Base-by-base conservation (phyloP, 2,888 invertebrate species). In the Petrophora chlorosata region DNA sequence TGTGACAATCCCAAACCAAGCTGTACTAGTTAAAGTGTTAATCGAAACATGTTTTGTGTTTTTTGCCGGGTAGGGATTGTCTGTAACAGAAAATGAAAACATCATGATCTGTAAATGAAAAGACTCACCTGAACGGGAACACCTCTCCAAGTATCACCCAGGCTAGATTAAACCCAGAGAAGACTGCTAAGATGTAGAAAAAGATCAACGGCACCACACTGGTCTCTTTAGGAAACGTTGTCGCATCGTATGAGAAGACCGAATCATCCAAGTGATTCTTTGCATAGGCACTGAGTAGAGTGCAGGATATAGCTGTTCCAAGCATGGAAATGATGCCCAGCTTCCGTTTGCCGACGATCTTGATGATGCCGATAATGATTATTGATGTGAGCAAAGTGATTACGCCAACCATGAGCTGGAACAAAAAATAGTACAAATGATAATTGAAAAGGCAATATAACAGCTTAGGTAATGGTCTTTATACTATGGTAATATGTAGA, bases 101-200 rank as follows among this genome's bases (percentile, higher is more conserved):
- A 10, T 16, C 3, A 3, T 23, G 13, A 12, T 28, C 15, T 16
- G 16, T 16, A 16, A 5, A 5, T 16, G 10, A 17, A 34, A 42
- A 2, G 12, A 51, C 67, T 76, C 64, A 92, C 92, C 91, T 91
- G 56, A 91, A 89, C 0, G 92, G 92, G 56, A 92, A 92, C 4
- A 92, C 85, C 72, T 92, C 92, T 46, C 92, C 91, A 4, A 92
- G 76, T 29, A 92, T 60, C 47, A 91, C 86, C 92, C 92, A 92
- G 1, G 92, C 91, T 9, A 92, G 74, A 8, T 85, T 84, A 2
- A 84, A 73, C 4, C 82, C 88, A 26, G 80, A 83, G 51, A 82
- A 85, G 8, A 84, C 60, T 0, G 82, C 76, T 33, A 91, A 64
- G 0, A 76, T 44, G 34, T 87, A 85, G 64, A 91, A 88, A 34